Percentiles rank a stretch among this genome's conserved stretches.
These are phyloP conservation scores for Chymomyza amoena DNA, from an alignment of 2,888 invertebrate species.

Conservation along the genomic window DNA sequence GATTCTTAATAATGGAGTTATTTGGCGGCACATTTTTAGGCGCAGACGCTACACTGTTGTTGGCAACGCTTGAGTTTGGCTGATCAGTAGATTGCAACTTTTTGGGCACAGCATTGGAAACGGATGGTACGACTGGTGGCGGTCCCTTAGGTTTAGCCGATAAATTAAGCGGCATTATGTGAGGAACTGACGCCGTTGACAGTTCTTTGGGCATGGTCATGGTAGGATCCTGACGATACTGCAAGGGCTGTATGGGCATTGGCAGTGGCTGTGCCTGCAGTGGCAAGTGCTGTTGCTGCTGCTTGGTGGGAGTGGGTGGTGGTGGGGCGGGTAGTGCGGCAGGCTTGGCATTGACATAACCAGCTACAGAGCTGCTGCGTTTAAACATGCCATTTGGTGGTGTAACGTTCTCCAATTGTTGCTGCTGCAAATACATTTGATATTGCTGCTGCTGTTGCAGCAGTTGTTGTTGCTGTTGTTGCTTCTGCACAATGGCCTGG, in stretches of 20 bases:
- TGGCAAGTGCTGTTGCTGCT: conserved; percentile 13
- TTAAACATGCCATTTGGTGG: conserved; percentile 65
- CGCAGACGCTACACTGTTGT: conserved; percentile 60
- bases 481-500: conserved; percentile 78
- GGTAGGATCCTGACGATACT: conserved; percentile 62
- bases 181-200: conserved; percentile 9
- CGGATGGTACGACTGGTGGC: conserved; percentile 1
- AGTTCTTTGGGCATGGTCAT: conserved; percentile 53
- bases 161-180: conserved; percentile 62
- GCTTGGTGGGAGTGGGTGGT: conserved; percentile 32
- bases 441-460: conserved; percentile 58
- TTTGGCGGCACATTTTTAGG: conserved; percentile 80
- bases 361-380: conserved; percentile 24
- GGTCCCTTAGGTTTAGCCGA: conserved; percentile 56
- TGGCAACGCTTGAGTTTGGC: conserved; percentile 24
- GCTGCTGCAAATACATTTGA: conserved; percentile 42
- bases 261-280: conserved; percentile 50
- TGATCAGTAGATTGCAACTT: conserved; percentile 61
- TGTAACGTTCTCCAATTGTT: conserved; percentile 38
- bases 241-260: conserved; percentile 50
- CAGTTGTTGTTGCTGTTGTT: conserved; percentile 54
- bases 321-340: conserved; percentile 23
- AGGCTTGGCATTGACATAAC: conserved; percentile 29
- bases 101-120: conserved; percentile 48
- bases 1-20: conserved; percentile 87